Evolutionary conservation across 2,888 invertebrate genomes (phyloP).

Genomic region (Drosophila recens): DNA sequence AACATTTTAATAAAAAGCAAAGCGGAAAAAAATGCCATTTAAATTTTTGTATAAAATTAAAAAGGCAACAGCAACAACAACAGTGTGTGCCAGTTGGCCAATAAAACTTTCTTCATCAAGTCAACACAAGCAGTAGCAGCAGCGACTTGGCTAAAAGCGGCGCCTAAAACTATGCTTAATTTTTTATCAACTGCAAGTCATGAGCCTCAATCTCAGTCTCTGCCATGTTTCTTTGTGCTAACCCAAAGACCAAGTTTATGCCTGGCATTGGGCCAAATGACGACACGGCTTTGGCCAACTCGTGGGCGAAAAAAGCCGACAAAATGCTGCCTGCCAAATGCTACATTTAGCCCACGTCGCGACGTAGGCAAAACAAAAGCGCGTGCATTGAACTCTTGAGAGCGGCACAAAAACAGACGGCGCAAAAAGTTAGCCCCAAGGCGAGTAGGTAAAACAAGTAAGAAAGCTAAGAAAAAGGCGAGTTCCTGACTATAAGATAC

Average conservation of each 20-base stretch:
- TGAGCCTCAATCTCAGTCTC: conserved; percentile 1
- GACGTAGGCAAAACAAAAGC: conserved; percentile 61
- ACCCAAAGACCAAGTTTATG: conserved; percentile 80
- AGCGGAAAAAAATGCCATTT: conserved; percentile 26
- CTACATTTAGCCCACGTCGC: conserved; percentile 65
- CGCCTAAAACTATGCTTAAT: conserved; percentile 75
- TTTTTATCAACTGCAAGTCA: conserved; percentile 58
- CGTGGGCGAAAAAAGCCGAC: conserved; percentile 17
- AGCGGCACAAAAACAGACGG: conserved; percentile 33
- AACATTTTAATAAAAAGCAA: conserved; percentile 67
- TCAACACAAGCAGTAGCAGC: conserved; percentile 65
- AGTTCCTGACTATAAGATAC: not conserved
- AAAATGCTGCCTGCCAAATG: conserved; percentile 54
- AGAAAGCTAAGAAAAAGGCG: not conserved
- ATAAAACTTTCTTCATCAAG: conserved; percentile 81
- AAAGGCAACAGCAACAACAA: conserved; percentile 53
- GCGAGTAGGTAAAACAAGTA: conserved; percentile 18
- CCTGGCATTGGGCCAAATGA: conserved; percentile 68
- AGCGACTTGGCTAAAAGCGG: conserved; percentile 44
- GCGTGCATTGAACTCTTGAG: conserved; percentile 73
- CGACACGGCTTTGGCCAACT: conserved; percentile 23
- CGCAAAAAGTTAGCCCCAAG: conserved; percentile 20
- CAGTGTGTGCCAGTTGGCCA: conserved; percentile 39
- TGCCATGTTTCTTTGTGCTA: conserved; percentile 30
- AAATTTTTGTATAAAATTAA: conserved; percentile 72